Base-by-base conservation (phyloP, 92 coral and sea anemone genomes). In the Pocillopora grandis region DNA sequence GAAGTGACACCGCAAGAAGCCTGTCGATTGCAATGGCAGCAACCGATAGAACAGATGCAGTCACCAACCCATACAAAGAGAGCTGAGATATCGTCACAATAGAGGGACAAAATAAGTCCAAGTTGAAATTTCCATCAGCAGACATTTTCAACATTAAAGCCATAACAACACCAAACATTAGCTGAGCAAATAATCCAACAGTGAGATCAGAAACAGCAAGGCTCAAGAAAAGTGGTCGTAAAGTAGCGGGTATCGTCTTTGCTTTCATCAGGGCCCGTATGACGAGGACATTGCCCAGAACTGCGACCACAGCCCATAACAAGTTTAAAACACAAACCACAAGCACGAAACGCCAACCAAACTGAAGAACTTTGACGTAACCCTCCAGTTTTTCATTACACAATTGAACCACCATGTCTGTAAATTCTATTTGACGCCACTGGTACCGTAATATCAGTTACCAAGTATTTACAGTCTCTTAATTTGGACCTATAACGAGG, bases 1-100 rank as follows among this genome's bases (percentile, higher is more conserved):
- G 92, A 19, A 89, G 75, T 23, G 80, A 71, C 9, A 89, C 64
- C 9, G 92, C 89, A 17, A 89, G 64, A 36, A 85, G 86, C 15
- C 89, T 72, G 81, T 89, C 92, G 7, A 76, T 62, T 5, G 87
- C 85, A 10, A 85, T 69, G 14, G 85, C 83, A 12, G 76, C 79
- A 8, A 89, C 21, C 12, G 89, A 67, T 12, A 76, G 62, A 33
- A 89, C 76, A 1, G 92, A 89, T 17, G 77, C 82, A 1, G 23
- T 55, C 0, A 77, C 35, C 15, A 88, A 62, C 21, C 70, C 59
- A 56, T 70, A 80, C 5, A 76, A 67, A 5, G 70, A 59, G 0
- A 58, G 37, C n/a, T 31, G 16, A n/a, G 14, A 35, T 3, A 68
- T 33, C 9, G 73, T 33, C 49, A 68, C 52, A 14, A 68, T 12